Evolutionary conservation across 2,888 invertebrate species (phyloP).

Genomic region (Anoplius nigerrimus): DNA sequence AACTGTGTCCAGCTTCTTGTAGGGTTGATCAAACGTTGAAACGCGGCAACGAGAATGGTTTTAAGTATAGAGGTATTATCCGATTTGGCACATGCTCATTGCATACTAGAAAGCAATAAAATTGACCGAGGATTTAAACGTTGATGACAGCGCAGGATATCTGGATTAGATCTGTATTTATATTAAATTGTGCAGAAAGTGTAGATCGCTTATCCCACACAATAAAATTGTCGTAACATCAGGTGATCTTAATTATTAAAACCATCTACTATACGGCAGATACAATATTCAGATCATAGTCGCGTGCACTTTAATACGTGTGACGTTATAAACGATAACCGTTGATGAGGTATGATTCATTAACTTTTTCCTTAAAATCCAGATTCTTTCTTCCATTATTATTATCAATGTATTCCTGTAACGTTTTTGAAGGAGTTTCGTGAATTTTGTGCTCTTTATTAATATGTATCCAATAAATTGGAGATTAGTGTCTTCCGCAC

Average conservation of each 20-base stretch:
- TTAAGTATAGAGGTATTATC: background rate
- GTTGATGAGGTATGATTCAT: background rate
- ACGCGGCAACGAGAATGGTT: background rate
- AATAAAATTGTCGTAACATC: slow-evolving; percentile 27
- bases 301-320: too few relatives aligned
- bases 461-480: too few relatives aligned
- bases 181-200: slow-evolving; percentile 59
- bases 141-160: slow-evolving; percentile 63
- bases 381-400: background rate
- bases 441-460: too few relatives aligned
- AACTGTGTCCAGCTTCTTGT: too few relatives aligned
- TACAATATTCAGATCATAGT: too few relatives aligned
- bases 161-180: too few relatives aligned
- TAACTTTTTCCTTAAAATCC: too few relatives aligned
- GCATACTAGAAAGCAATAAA: slow-evolving; percentile 70
- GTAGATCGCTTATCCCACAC: slow-evolving; percentile 12
- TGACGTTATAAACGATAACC: background rate
- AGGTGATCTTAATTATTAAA: slow-evolving; percentile 25
- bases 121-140: slow-evolving; percentile 53
- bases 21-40: too few relatives aligned
- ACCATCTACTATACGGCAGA: too few relatives aligned
- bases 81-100: slow-evolving; percentile 66
- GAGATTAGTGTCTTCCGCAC: too few relatives aligned
- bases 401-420: background rate
- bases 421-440: background rate